These are phyloP conservation scores for Flexamia atlantica DNA, from an alignment of 2,888 invertebrate species.

Conservation along the genomic window DNA sequence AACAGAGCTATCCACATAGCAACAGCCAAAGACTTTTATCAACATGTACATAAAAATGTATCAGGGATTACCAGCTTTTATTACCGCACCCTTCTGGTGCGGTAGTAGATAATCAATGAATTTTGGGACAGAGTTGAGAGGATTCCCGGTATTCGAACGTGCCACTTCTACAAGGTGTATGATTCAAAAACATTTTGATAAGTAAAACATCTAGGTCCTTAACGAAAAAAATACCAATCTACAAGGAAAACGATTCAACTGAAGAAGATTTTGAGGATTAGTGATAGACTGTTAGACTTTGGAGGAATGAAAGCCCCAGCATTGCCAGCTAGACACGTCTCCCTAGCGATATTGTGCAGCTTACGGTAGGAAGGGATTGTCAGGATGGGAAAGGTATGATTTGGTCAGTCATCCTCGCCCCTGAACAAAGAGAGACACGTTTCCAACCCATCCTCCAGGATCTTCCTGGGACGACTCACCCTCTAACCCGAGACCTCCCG, in stretches of 20 bases:
- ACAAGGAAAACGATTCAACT: conserved; percentile 2
- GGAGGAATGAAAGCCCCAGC: too few relatives aligned
- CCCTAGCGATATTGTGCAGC: too few relatives aligned
- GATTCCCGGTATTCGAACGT: conserved; percentile 23
- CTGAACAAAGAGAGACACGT: too few relatives aligned
- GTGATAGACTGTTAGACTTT: too few relatives aligned
- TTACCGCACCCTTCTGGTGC: not conserved
- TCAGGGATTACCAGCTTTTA: conserved; percentile 50
- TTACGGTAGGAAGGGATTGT: too few relatives aligned
- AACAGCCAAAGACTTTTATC: conserved; percentile 52
- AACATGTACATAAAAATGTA: conserved; percentile 54
- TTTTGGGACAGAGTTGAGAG: conserved; percentile 10
- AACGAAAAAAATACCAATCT: conserved; percentile 47
- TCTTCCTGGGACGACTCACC: too few relatives aligned
- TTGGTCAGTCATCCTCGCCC: too few relatives aligned
- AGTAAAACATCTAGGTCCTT: conserved; percentile 42
- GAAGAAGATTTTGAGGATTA: conserved; percentile 29
- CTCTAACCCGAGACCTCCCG: too few relatives aligned
- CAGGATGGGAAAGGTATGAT: too few relatives aligned
- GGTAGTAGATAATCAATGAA: conserved; percentile 23
- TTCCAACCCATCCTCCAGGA: too few relatives aligned
- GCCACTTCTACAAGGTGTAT: conserved; percentile 33
- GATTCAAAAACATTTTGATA: conserved; percentile 33
- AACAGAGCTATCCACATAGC: conserved; percentile 35
- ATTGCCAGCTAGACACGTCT: too few relatives aligned